Base-by-base conservation (phyloP, 2,797 vertebrate species). In the Gymnodraco acuticeps region DNA sequence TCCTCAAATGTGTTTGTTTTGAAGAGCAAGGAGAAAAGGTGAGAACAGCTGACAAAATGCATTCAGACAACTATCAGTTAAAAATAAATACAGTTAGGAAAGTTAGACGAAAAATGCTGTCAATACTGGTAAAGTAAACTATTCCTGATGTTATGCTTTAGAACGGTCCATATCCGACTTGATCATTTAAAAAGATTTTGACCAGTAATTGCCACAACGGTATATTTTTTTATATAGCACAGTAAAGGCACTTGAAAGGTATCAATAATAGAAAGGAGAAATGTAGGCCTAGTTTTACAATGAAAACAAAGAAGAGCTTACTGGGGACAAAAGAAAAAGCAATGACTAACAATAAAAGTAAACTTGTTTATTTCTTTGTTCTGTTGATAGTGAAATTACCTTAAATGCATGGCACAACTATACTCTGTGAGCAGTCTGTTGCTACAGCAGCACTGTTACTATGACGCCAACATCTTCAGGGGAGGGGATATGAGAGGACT, bases 1-100 rank as follows among this genome's bases (percentile, higher is more conserved):
- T 12, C n/a, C n/a, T 60, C 12, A 52, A 38, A 52, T 45, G 33
- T 69, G 20, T 48, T 47, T 63, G 50, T 58, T 72, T 72, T 83
- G n/a, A 72, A 75, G 16, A 58, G 3, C 23, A 27, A 4, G 23
- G 23, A 48, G 5, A 59, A 56, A 16, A 64, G 20, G 41, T 14
- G 17, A 64, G 58, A 62, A 43, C n/a, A 48, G n/a, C 10, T 63
- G 64, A 74, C 13, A 12, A 33, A 62, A 66, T 65, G 41, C 41
- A 27, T 23, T 66, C 68, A 75, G 54, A 60, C 64, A 51, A 48
- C 0, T 0, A 43, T 59, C 48, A 16, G 17, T 66, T 23, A 73
- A 75, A 51, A 38, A 38, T 7, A 77, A 27, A 41, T 63, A 64
- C n/a, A 15, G 19, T 27, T 38, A 8, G 51, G 70, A 48, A 41